Conservation (phyloP, 2,113 vertebrate species). For the Myiozetetes cayanensis region DNA sequence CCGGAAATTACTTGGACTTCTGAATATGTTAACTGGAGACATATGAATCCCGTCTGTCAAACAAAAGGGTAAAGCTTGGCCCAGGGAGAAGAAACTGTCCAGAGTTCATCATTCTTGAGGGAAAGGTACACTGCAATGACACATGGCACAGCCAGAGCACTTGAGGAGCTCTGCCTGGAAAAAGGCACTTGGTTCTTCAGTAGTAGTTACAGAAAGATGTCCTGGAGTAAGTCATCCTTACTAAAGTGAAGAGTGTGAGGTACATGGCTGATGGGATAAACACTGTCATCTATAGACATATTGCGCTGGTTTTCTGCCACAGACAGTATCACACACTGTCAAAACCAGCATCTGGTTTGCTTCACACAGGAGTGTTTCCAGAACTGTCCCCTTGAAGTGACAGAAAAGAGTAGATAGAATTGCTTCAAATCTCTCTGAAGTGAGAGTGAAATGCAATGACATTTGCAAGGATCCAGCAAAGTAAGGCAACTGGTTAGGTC, state of each 20-base stretch:
- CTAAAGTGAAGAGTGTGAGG: neutral
- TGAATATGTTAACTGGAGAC: neutral
- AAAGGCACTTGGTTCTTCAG: neutral
- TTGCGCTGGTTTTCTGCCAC: neutral
- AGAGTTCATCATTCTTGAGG: neutral
- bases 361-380: neutral
- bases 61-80: neutral
- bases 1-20: neutral
- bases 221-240: neutral
- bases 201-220: neutral
- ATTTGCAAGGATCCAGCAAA: neutral
- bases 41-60: neutral
- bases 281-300: neutral
- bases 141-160: neutral
- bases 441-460: conserved; percentile 14
- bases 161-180: neutral
- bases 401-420: neutral
- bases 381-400: neutral
- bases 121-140: neutral
- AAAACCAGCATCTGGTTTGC: conserved; percentile 15
- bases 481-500: neutral
- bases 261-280: neutral
- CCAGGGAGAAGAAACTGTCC: neutral
- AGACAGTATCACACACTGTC: neutral
- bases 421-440: conserved; percentile 6